A percentile compares a stretch with the other conserved stretches of the same genome.
Evolutionary conservation across 1,140 invertebrate genomes (phyloP).

Genomic region (Asbolus verrucosus): DNA sequence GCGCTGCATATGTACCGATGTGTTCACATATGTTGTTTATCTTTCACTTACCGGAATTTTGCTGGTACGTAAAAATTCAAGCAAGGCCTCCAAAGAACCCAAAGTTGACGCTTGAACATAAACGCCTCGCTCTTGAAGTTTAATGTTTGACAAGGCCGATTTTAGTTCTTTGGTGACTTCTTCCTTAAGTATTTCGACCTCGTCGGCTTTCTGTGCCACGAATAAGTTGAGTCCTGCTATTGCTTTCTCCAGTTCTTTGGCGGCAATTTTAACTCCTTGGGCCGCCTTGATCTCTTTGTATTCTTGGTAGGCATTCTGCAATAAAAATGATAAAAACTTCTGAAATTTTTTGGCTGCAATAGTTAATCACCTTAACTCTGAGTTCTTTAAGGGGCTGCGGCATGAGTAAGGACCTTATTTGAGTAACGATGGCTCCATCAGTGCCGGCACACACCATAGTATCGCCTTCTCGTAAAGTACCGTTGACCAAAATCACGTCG

Average conservation of each 20-base stretch:
- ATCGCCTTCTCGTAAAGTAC: constrained; percentile 91
- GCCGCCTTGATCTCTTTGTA: constrained; percentile 95
- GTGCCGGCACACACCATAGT: constrained; percentile 96
- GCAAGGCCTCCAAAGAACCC: constrained; percentile 96
- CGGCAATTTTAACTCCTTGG: constrained; percentile 98
- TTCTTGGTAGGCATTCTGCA: constrained; percentile 94
- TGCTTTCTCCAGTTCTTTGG: constrained; percentile 97
- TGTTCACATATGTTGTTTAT: constrained; percentile 15
- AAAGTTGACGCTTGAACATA: constrained; percentile 99
- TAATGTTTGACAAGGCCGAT: constrained; percentile 91
- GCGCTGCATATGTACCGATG: background rate
- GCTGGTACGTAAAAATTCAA: constrained; percentile 94
- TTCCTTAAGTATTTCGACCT: constrained; percentile 84
- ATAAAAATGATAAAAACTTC: constrained; percentile 49
- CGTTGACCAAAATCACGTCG: constrained; percentile 98
- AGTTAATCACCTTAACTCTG: constrained; percentile 86
- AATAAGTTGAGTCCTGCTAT: constrained; percentile 92
- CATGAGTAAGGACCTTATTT: constrained; percentile 96
- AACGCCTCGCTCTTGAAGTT: constrained; percentile 91
- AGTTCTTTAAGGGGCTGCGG: constrained; percentile 98
- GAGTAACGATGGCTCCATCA: constrained; percentile 97
- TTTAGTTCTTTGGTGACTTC: constrained; percentile 85
- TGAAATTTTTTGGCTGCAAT: constrained; percentile 4
- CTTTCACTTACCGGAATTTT: constrained; percentile 90
- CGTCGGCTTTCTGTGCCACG: constrained; percentile 93